phyloP scores from a whole-genome alignment of 37 sponge, comb jelly and placozoan species.

The Amphimedon queenslandica region DNA sequence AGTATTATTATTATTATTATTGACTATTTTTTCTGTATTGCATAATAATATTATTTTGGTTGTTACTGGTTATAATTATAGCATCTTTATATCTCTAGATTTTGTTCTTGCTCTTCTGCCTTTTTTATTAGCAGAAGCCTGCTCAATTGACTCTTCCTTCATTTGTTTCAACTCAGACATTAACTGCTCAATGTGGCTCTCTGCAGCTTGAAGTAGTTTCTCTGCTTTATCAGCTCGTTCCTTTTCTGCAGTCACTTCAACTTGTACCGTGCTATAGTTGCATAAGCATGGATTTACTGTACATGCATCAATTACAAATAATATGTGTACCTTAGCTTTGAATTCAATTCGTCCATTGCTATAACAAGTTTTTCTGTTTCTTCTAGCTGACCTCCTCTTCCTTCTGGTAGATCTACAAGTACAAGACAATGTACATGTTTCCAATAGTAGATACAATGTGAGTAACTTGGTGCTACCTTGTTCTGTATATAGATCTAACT shows the following conservation, averaged over 20 bases:
- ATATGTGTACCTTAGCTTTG: conserved; percentile 22
- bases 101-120: not conserved
- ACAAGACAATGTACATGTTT: not conserved
- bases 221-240: conserved; percentile 1
- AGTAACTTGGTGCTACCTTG: not conserved
- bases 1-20: too few species aligned
- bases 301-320: too few species aligned
- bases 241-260: not conserved
- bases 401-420: conserved; percentile 46
- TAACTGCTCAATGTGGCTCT: too few species aligned
- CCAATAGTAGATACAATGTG: not conserved
- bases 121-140: not conserved
- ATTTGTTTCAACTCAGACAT: not conserved
- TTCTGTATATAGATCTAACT: conserved; percentile 42
- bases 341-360: conserved; percentile 22
- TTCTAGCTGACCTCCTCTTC: conserved; percentile 14
- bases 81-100: not conserved
- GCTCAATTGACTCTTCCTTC: not conserved
- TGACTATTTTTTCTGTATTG: too few species aligned
- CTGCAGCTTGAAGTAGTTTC: not conserved
- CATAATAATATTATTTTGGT: too few species aligned
- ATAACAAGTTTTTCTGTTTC: conserved; percentile 36
- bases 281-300: too few species aligned
- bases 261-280: not conserved
- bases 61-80: too few species aligned